Evolutionary conservation across 2,113 vertebrate genomes (phyloP).

Genomic region (Chamaea fasciata): DNA sequence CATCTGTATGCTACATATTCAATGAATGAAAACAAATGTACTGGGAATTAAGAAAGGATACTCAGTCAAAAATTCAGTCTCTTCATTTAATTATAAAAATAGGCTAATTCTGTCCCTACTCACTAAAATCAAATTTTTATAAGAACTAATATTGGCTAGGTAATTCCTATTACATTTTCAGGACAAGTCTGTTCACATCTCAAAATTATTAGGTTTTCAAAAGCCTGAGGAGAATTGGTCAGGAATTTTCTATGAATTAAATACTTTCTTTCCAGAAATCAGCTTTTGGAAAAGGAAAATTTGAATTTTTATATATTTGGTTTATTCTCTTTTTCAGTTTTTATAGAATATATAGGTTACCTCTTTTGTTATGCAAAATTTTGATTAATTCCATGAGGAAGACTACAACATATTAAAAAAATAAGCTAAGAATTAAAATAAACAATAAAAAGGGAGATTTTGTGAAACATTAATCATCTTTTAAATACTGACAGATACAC

Average conservation of each 20-base stretch:
- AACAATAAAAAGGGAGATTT: not conserved
- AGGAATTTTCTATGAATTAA: not conserved
- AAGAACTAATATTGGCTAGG: not conserved
- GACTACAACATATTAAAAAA: not conserved
- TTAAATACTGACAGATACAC: not conserved
- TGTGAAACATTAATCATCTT: not conserved
- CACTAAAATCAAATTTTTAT: not conserved
- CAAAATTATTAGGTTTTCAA: not conserved
- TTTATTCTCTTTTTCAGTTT: not conserved
- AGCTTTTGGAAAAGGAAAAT: not conserved
- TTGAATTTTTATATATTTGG: not conserved
- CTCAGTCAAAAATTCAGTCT: not conserved
- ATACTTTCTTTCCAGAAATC: not conserved
- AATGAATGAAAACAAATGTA: not conserved
- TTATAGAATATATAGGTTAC: not conserved
- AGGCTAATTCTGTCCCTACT: fast-evolving
- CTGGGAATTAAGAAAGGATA: not conserved
- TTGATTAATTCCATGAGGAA: not conserved
- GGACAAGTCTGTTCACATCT: not conserved
- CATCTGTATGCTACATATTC: not conserved
- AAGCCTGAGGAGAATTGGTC: not conserved
- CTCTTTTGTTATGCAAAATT: not conserved
- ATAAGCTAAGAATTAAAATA: not conserved
- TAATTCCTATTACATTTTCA: not conserved
- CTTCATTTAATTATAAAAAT: not conserved